A percentile compares a stretch with the other conserved stretches of the same genome.
Conservation (phyloP, 2,113 vertebrate species). For the Pteropus alecto region DNA sequence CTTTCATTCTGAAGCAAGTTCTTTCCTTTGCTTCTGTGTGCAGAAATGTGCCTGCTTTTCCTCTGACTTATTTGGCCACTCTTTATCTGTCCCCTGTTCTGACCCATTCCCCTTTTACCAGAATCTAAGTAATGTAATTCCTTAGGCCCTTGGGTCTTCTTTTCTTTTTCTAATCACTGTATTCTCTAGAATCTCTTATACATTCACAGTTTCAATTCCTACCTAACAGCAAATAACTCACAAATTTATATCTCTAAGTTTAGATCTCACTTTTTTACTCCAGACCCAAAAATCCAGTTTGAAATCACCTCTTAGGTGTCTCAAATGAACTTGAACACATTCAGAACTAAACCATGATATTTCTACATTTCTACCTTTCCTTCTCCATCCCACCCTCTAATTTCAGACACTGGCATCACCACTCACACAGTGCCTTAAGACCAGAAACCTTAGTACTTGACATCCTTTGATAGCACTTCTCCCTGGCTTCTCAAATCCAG, state of each 20-base stretch:
- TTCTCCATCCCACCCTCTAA: neutral
- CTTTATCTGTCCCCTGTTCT: neutral
- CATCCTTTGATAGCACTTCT: neutral
- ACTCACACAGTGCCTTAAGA: neutral
- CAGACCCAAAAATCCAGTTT: neutral
- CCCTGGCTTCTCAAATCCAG: neutral
- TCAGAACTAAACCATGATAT: neutral
- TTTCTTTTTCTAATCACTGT: neutral
- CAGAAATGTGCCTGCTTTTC: neutral
- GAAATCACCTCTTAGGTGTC: neutral
- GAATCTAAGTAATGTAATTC: neutral
- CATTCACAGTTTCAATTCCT: neutral
- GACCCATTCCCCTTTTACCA: neutral
- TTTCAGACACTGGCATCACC: neutral
- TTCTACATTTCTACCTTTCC: neutral
- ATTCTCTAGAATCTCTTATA: neutral
- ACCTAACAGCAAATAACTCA: neutral
- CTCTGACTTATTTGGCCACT: neutral
- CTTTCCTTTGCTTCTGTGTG: neutral
- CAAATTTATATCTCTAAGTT: neutral
- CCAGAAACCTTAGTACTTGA: neutral
- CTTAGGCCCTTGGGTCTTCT: neutral
- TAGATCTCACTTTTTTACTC: neutral
- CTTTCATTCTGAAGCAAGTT: neutral
- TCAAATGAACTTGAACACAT: neutral